These are phyloP conservation scores for Apteryx mantelli DNA, from an alignment of 2,113 vertebrate species.

Conservation along the genomic window DNA sequence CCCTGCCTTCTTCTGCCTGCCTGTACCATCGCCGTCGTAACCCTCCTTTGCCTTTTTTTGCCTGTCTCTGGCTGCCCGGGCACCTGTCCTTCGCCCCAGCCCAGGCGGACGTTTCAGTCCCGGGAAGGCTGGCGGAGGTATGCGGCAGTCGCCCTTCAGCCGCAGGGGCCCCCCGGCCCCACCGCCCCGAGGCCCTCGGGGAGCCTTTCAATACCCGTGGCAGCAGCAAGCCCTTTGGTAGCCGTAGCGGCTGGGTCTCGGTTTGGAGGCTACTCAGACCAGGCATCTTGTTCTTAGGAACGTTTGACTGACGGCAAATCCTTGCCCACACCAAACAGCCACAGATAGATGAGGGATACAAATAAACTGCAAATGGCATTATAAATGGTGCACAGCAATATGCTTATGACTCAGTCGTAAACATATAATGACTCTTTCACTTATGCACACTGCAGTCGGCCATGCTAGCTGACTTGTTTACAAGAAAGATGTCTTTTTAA, in stretches of 20 bases:
- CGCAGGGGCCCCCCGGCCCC: neutral
- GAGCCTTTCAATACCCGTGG: neutral
- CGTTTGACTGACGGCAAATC: neutral
- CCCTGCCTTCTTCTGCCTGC: neutral
- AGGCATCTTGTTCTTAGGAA: neutral
- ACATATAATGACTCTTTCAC: neutral
- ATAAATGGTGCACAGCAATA: neutral
- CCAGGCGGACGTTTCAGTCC: neutral
- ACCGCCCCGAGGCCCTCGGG: neutral
- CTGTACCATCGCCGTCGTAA: neutral
- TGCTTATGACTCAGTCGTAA: neutral
- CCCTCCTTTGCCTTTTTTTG: neutral
- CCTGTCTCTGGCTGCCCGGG: fast-evolving
- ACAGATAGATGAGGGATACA: neutral
- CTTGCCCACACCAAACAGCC: neutral
- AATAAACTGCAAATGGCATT: neutral
- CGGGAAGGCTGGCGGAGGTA: fast-evolving
- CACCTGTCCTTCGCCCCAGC: neutral
- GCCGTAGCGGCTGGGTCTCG: neutral
- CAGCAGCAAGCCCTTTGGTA: neutral
- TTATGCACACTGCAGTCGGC: neutral
- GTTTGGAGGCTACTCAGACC: neutral
- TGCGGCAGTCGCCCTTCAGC: neutral
- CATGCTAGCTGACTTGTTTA: neutral
- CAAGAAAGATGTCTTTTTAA: neutral